Percentiles rank a stretch among this genome's conserved stretches.
Conservation (phyloP, 1,140 invertebrate genomes). For the Varroa destructor region DNA sequence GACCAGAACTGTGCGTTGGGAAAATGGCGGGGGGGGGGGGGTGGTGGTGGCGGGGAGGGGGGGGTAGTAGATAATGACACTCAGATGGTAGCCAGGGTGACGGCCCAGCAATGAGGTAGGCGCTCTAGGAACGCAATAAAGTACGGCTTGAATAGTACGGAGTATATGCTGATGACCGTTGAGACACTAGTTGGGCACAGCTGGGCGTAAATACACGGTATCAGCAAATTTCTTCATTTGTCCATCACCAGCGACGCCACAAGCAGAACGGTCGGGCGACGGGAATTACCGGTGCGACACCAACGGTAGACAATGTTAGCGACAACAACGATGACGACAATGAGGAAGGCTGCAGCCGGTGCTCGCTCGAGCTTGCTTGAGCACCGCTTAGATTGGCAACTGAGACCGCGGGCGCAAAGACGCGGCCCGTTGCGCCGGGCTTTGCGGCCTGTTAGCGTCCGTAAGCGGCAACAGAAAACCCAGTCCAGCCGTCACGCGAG, state of each 20-base stretch:
- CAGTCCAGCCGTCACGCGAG: no score
- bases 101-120: no score
- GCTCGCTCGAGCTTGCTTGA: background rate
- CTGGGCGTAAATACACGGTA: background rate
- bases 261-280: background rate
- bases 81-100: no score
- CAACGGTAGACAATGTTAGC: background rate
- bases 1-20: background rate
- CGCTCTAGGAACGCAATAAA: no score
- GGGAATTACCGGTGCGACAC: constrained; percentile 7
- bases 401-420: background rate
- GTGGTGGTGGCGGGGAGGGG: background rate
- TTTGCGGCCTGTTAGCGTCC: no score
- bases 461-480: no score
- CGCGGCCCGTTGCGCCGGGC: no score
- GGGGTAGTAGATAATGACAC: no score
- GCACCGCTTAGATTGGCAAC: background rate
- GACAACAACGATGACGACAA: constrained; percentile 3
- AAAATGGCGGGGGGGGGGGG: background rate
- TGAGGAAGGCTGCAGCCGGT: background rate
- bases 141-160: background rate
- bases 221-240: background rate
- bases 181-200: background rate
- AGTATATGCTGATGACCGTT: background rate
- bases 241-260: background rate